Evolutionary conservation across 2,888 invertebrate species (phyloP).

Genomic region (Plutella xylostella): DNA sequence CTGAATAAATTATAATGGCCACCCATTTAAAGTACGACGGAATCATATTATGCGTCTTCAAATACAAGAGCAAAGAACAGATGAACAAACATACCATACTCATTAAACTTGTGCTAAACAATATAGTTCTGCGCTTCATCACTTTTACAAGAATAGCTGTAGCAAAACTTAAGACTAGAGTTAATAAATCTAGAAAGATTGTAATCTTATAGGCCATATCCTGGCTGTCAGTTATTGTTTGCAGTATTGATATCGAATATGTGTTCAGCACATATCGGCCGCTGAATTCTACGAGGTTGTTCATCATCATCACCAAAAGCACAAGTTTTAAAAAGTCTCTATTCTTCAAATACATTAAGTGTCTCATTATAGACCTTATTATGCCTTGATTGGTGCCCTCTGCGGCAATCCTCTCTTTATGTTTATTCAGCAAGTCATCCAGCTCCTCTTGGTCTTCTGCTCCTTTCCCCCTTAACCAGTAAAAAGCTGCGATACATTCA

Average conservation of each 20-base stretch:
- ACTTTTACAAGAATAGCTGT: constrained; percentile 6
- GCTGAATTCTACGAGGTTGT: background rate
- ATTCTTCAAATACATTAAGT: background rate
- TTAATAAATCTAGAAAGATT: constrained; percentile 8
- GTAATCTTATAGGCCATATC: constrained; percentile 2
- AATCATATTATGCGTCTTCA: background rate
- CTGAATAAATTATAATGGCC: background rate
- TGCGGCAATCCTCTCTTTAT: background rate
- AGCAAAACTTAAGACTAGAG: constrained; percentile 5
- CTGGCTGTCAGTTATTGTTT: constrained; percentile 8
- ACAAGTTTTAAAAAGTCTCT: constrained; percentile 8
- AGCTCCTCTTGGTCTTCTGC: background rate
- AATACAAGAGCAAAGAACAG: background rate
- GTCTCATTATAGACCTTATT: background rate
- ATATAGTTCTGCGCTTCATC: constrained; percentile 5
- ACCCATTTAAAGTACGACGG: background rate
- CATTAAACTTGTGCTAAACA: constrained; percentile 1
- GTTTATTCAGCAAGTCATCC: background rate
- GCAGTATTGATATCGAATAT: constrained; percentile 7
- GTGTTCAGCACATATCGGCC: constrained; percentile 6
- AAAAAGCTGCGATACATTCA: constrained; percentile 6
- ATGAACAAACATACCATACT: background rate
- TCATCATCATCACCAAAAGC: background rate
- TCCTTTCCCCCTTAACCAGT: constrained; percentile 8
- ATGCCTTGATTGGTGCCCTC: background rate